Evolutionary conservation across 1,140 invertebrate species (phyloP).

Genomic region (Drosophila nannoptera): DNA sequence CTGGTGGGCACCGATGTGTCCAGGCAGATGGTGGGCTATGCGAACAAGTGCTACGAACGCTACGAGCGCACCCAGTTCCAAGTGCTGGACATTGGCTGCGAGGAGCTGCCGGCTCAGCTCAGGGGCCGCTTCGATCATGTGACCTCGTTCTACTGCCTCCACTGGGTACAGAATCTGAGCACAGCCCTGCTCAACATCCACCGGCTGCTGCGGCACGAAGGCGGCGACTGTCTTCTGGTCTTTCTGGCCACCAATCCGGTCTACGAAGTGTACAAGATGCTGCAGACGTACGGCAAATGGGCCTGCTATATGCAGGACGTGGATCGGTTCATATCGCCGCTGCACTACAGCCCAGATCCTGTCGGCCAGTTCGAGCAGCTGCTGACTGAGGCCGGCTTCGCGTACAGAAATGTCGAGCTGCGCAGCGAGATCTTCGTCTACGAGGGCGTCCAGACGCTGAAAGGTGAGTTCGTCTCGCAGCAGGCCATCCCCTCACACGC

Average conservation of each 20-base stretch:
- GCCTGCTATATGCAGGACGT: conserved; percentile 84
- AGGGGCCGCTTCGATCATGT: conserved; percentile 84
- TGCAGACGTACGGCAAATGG: conserved; percentile 83
- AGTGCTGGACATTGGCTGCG: conserved; percentile 83
- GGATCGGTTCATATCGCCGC: conserved; percentile 83
- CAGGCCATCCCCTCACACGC: not conserved
- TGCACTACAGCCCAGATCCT: conserved; percentile 83
- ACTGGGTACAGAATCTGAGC: conserved; percentile 89
- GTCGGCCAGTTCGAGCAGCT: conserved; percentile 82
- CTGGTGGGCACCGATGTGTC: conserved; percentile 85
- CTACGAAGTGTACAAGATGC: conserved; percentile 84
- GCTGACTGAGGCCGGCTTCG: conserved; percentile 84
- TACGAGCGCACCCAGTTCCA: conserved; percentile 81
- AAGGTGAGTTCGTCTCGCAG: conserved; percentile 29
- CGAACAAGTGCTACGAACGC: conserved; percentile 80
- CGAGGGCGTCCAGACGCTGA: conserved; percentile 80
- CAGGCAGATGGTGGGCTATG: conserved; percentile 85
- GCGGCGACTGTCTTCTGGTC: conserved; percentile 84
- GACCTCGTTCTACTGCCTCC: conserved; percentile 90
- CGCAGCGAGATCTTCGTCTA: conserved; percentile 84
- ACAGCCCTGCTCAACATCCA: conserved; percentile 79
- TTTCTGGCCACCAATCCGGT: conserved; percentile 86
- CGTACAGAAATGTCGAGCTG: conserved; percentile 83
- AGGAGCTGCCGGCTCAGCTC: conserved; percentile 59
- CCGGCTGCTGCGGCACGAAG: conserved; percentile 46